phyloP scores from a whole-genome alignment of 2,888 invertebrate species.

The Tachystola acroxantha region DNA sequence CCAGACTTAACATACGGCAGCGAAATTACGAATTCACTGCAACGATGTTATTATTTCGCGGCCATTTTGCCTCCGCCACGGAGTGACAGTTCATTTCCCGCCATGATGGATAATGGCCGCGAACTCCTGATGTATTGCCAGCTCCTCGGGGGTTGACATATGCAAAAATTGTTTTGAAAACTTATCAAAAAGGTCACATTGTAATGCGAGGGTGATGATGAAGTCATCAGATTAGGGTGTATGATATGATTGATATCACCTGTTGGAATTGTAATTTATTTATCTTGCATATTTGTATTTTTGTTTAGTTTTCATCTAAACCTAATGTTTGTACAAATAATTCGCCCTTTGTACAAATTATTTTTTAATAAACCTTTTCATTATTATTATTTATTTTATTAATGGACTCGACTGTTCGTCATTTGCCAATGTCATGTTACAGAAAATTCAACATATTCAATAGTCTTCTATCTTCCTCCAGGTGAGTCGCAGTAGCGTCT shows the following conservation, averaged over 20 bases:
- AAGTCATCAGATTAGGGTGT: conserved; percentile 41
- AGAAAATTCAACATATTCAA: too few species aligned
- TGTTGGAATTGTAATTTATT: neutral
- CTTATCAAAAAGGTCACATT: conserved; percentile 57
- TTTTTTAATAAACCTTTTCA: too few species aligned
- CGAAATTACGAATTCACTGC: conserved; percentile 1
- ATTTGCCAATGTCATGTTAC: too few species aligned
- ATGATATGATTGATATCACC: conserved; percentile 25
- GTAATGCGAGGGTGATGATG: conserved; percentile 47
- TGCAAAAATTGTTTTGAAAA: conserved; percentile 75
- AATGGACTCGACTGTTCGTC: too few species aligned
- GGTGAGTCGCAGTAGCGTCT: too few species aligned
- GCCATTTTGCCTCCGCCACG: conserved; percentile 47
- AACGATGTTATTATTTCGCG: conserved; percentile 39
- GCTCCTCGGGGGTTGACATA: conserved; percentile 62
- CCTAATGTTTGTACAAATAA: too few species aligned
- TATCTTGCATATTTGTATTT: conserved; percentile 7
- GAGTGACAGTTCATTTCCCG: conserved; percentile 71
- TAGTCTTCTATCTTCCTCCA: too few species aligned
- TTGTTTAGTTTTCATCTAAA: neutral
- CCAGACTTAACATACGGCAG: neutral
- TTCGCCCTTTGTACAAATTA: too few species aligned
- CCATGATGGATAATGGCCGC: conserved; percentile 68
- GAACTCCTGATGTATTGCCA: conserved; percentile 59
- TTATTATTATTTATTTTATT: too few species aligned